Base-by-base conservation (phyloP, 2,888 invertebrate species). In the Plutella xylostella region DNA sequence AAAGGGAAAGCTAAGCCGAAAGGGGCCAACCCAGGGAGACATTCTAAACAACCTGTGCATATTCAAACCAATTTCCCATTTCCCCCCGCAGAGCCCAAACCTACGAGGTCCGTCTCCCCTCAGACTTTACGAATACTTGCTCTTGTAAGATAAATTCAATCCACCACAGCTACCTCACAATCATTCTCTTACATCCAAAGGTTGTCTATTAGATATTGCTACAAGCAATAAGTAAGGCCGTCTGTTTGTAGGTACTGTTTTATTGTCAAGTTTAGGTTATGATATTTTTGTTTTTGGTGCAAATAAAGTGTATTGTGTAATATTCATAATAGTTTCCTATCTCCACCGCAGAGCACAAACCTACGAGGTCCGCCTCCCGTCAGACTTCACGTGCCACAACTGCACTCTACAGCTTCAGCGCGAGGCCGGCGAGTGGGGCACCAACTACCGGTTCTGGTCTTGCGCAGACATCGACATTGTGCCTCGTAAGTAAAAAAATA, bases 391-490 rank as follows among this genome's bases (percentile, higher is more conserved):
- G 0, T 98, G 98, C 68, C 86, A 86, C 47, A 93, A 96, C 72
- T 98, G 98, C 72, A 94, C 96, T 0, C 84, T 98, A 31, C 89
- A 97, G 48, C 85, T 98, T 54, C 86, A 96, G 44, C 85, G 97
- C 0, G 94, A 97, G 75, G 97, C 97, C 0, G 88, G 89, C 19
- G 97, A 98, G 80, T 97, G 96, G 96, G 89, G 91, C 0, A 78
- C 86, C 45, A 88, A 85, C 58, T 97, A 97, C 75, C 84, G 91
- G 51, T 97, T 98, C 85, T 97, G 96, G 95, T 96, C 96, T 1
- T 98, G 98, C 66, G 93, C 97, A 2, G 97, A 98, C 73, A 92
- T 98, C 45, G 94, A 96, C 62, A 92, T 97, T 48, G 80, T 88
- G 51, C 68, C 72, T n/a, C 84, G 88, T 88, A 55, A 82, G 86